phyloP scores from a whole-genome alignment of 2,888 invertebrate genomes.

The Phengaris arion region DNA sequence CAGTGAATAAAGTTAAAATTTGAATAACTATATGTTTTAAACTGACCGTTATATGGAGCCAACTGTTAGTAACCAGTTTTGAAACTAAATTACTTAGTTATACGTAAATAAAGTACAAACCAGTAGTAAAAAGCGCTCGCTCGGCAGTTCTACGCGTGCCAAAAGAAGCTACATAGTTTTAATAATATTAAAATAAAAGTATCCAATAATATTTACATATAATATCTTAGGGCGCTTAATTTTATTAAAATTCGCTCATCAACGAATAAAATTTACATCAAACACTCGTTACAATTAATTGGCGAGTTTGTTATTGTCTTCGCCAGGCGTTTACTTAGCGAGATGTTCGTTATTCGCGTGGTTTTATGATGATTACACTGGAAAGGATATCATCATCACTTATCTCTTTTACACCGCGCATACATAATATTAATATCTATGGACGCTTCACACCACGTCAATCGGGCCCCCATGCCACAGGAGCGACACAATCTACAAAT shows the following conservation, averaged over 20 bases:
- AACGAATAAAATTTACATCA: slow-evolving; percentile 28
- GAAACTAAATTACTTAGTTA: neutral
- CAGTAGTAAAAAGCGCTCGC: neutral
- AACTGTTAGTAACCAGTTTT: too few species aligned
- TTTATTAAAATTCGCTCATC: slow-evolving; percentile 28
- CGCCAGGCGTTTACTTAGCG: slow-evolving; percentile 5
- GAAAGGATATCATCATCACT: neutral
- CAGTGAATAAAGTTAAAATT: too few species aligned
- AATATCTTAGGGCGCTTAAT: slow-evolving; percentile 16
- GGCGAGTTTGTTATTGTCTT: slow-evolving; percentile 26
- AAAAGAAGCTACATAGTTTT: neutral
- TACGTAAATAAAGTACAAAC: neutral
- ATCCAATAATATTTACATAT: slow-evolving; percentile 11
- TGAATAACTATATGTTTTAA: too few species aligned
- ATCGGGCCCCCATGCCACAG: too few species aligned
- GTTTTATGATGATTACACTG: slow-evolving; percentile 11
- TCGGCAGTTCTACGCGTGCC: neutral
- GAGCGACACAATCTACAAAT: too few species aligned
- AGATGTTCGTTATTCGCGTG: neutral
- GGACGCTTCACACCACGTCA: too few species aligned
- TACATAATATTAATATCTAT: too few species aligned
- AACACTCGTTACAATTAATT: slow-evolving; percentile 28
- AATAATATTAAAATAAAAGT: neutral
- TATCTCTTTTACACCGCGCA: neutral
- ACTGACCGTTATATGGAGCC: too few species aligned